Base-by-base conservation (phyloP, 2,888 invertebrate species). In the Caenorhabditis sp. region DNA sequence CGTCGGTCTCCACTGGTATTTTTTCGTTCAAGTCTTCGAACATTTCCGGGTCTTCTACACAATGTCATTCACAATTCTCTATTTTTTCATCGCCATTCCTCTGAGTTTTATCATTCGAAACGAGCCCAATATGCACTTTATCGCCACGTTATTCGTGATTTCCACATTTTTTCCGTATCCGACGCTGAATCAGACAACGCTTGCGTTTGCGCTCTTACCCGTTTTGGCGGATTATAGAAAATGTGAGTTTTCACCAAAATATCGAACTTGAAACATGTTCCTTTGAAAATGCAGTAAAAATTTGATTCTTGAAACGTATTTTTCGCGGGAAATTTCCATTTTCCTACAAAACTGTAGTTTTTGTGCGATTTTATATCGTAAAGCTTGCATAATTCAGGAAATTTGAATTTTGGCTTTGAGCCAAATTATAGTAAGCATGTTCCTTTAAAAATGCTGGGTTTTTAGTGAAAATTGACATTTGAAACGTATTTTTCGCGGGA, bases 11-110 rank as follows among this genome's bases (percentile, higher is more conserved):
- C 99, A 97, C 89, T 99, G 99, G 99, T 99, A 99, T 88, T 97
- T 99, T 90, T 99, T 99, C 89, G 97, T 96, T 0, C 97, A 99
- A 91, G 96, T 97, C 95, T 99, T 99, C 91, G 97, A 97, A 85
- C 97, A 99, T 89, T 99, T 99, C 88, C 92, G 95, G 60, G 91
- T 93, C 73, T 92, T 99, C 85, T 99, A 99, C 89, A 92, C 97
- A 26, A 95, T 93, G 88, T 94, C 96, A 79, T 97, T 99, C 89
- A 97, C 97, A 91, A 93, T 99, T 82, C 97, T 97, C 89, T 94
- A 94, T 4, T 91, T 95, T 65, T 90, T 99, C 59, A 97, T 97
- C 89, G 91, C 95, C 65, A 91, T 95, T 19, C 97, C 97, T 0
- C 89, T 99, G 27, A 86, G 89, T 12, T 81, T 90, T 1, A 88